phyloP scores from a whole-genome alignment of 2,797 vertebrate genomes.

The Gadopsis marmoratus region DNA sequence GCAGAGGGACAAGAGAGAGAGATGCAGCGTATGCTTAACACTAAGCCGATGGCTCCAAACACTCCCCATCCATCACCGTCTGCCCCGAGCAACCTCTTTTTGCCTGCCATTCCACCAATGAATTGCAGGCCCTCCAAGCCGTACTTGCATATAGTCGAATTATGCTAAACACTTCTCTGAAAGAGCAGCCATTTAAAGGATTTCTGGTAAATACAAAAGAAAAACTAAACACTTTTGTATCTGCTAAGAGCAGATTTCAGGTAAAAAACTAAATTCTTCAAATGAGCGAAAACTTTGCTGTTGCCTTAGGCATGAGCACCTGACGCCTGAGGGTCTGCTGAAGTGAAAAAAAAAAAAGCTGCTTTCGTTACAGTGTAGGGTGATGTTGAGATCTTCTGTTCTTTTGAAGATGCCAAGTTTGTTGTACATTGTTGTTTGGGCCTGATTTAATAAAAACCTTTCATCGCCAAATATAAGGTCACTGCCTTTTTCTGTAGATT shows the following conservation, averaged over 20 bases:
- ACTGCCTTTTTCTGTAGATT: constrained; percentile 1
- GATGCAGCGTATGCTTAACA: constrained; percentile 72
- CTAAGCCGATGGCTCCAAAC: constrained; percentile 74
- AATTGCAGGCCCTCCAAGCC: constrained; percentile 41
- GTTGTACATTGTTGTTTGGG: constrained; percentile 25
- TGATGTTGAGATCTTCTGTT: constrained; percentile 4
- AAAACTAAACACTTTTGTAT: background rate
- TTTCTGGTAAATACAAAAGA: constrained; percentile 33
- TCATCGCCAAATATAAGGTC: constrained; percentile 34
- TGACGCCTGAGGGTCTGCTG: constrained; percentile 21
- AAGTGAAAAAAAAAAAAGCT: constrained; percentile 16
- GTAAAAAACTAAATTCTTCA: constrained; percentile 17
- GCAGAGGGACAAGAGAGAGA: constrained; percentile 66
- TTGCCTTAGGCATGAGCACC: constrained; percentile 17
- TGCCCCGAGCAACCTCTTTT: constrained; percentile 59
- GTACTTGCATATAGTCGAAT: constrained; percentile 52
- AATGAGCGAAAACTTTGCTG: constrained; percentile 20
- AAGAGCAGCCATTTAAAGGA: constrained; percentile 25
- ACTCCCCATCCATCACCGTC: constrained; percentile 84
- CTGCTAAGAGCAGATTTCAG: constrained; percentile 29
- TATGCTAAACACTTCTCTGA: constrained; percentile 47
- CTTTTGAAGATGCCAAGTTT: constrained; percentile 40
- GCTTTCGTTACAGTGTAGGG: constrained; percentile 10
- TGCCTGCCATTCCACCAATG: constrained; percentile 50
- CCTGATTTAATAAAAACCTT: constrained; percentile 33